Evolutionary conservation across 2,888 invertebrate species (phyloP), one percentile per base, ranked within the genome.

Genomic region (Chaitophorus viminalis): DNA sequence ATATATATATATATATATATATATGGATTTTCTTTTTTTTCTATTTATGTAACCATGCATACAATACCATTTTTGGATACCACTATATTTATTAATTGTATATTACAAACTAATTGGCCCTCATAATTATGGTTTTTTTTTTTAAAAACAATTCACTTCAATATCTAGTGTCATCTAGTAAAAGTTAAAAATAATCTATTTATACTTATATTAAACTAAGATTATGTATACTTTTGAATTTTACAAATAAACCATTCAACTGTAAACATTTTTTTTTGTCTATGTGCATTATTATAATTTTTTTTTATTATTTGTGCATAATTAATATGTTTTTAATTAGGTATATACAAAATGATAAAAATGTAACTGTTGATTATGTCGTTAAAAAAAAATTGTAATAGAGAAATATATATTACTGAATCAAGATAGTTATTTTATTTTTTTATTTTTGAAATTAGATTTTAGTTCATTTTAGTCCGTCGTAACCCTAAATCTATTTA

Each of bases 401-500:
- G 68, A 46, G 39, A 76, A 76, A 76, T 76, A 68, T 25, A 75
- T 9, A 60, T n/a, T 1, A 75, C 31, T 39, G 29, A 31, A 83
- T 17, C 21, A 29, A 1, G 33, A 84, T 31, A 74, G 14, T 25
- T 68, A n/a, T 65, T 33, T 46, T 11, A 9, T 17, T 68, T 68
- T 8, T 68, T 5, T 33, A n/a, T 76, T 84, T 75, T 9, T n/a
- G n/a, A n/a, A n/a, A n/a, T n/a, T n/a, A n/a, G n/a, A 60, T 21
- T 72, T 36, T 75, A 39, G 29, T 54, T 39, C 21, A 17, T 82
- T 75, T 21, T 60, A 60, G 76, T 85, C 84, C 68, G 84, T 85
- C 84, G 84, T 85, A 77, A 77, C 76, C 46, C 31, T 77, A 33
- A 46, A 39, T 21, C 68, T n/a, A 25, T 70, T 14, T 60, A 29